Base-by-base conservation (phyloP, 2,113 vertebrate species). In the Blennius ocellaris region DNA sequence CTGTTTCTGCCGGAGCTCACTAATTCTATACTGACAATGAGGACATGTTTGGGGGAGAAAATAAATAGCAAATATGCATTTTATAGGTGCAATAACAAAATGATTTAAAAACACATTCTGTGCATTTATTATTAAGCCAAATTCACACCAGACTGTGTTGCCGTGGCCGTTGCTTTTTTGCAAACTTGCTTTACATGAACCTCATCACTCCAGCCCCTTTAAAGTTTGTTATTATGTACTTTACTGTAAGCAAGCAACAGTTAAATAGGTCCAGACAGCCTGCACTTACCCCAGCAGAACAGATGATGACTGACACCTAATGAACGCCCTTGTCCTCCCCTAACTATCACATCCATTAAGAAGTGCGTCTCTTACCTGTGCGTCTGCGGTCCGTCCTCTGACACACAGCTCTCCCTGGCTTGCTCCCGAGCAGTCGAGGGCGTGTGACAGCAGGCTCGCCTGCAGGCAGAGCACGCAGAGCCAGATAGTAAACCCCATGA, bases 401-500 rank as follows among this genome's bases (percentile, higher is more conserved):
- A 78, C 83, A 65, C 92, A 88, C 71, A 78, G 74, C 68, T 85
- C 80, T 76, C 79, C 74, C 58, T 52, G 81, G 58, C 60, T 76
- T 5, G 68, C 78, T 76, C 74, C 90, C 4, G 82, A 82, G 86
- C 81, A 92, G 82, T 86, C 80, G 9, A 92, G 71, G 76, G 90
- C 88, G 30, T 92, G 83, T 75, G 90, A 91, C 82, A 93, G 87
- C 86, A 93, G 82, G 60, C 90, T 90, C 3, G 90, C 90, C 85
- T 92, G 92, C 80, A 93, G 82, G 81, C 87, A 89, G 54, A 94
- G 89, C 81, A 88, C 74, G 14, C 87, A 92, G 79, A 93, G 74
- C 90, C 92, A 93, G 71, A 90, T 56, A 81, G 83, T 73, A 79
- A 89, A 88, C 63, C 84, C 90, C 92, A 94, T 93, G 88, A 91